Percentiles rank a stretch among this genome's conserved stretches.
Evolutionary conservation across 2,113 vertebrate species (phyloP).

Genomic region (Gasterosteus aculeatus): DNA sequence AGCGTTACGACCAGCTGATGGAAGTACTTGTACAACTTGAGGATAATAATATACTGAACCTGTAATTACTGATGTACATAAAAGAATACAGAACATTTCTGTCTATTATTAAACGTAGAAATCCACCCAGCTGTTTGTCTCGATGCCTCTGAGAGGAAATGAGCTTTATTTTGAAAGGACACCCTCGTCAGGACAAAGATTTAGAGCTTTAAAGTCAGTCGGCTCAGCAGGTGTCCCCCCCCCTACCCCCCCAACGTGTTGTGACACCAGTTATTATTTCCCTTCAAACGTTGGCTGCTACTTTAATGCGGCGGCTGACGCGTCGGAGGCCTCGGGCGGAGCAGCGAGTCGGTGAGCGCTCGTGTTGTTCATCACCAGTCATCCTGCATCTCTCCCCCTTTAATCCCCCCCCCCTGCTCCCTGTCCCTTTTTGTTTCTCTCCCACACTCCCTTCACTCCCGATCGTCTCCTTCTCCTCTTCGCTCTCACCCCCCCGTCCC

Average conservation of each 20-base stretch:
- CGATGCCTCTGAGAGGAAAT: not conserved
- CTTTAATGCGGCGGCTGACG: conserved; percentile 53
- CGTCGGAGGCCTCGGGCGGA: conserved; percentile 41
- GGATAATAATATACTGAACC: conserved; percentile 88
- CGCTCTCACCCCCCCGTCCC: not conserved
- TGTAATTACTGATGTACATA: conserved; percentile 92
- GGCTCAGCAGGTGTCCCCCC: no score
- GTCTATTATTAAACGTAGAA: conserved; percentile 90
- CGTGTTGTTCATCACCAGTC: conserved; percentile 57
- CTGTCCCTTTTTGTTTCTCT: conserved; percentile 27
- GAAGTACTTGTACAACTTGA: conserved; percentile 79
- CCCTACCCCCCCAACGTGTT: no score
- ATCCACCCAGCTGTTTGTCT: conserved; percentile 51
- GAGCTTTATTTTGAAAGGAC: no score
- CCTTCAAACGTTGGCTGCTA: conserved; percentile 53
- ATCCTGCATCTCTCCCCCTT: conserved; percentile 43
- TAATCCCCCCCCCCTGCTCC: conserved; percentile 36
- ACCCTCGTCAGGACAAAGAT: no score
- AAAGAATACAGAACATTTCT: conserved; percentile 86
- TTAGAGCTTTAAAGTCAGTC: not conserved
- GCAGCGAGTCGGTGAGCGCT: conserved; percentile 42
- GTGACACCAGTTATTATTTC: no score
- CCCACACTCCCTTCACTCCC: conserved; percentile 8
- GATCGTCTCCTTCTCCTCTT: not conserved
- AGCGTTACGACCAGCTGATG: conserved; percentile 73